These are phyloP conservation scores for Hydropotes inermis DNA, from an alignment of 2,113 vertebrate genomes.

Conservation along the genomic window DNA sequence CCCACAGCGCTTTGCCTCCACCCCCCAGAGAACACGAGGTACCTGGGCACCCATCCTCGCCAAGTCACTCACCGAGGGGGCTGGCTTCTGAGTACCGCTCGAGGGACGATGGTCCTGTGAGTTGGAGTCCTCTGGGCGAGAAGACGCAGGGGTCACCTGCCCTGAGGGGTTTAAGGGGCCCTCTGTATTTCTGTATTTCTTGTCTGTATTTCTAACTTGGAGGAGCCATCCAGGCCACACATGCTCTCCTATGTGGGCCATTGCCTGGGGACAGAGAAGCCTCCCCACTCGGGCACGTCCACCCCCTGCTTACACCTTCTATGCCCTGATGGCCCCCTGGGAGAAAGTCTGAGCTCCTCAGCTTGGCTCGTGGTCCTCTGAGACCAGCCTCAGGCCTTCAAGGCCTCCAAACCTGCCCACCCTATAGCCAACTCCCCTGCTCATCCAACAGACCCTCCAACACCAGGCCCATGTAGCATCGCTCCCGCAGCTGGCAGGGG, in stretches of 20 bases:
- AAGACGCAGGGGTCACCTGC: constrained; percentile 25
- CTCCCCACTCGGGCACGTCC: neutral
- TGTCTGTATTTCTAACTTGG: neutral
- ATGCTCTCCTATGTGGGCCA: neutral
- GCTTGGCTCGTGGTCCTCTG: neutral
- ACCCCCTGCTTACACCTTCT: neutral
- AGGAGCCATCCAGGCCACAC: neutral
- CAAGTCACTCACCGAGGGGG: constrained; percentile 79
- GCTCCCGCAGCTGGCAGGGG: neutral
- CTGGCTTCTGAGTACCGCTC: constrained; percentile 76
- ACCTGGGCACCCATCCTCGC: neutral
- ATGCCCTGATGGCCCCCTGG: neutral
- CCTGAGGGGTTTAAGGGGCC: neutral
- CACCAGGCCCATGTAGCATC: neutral
- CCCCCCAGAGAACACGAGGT: neutral
- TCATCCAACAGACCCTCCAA: neutral
- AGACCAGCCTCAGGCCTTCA: neutral
- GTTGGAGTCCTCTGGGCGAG: constrained; percentile 77
- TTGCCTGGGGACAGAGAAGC: neutral
- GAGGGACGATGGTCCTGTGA: constrained; percentile 80
- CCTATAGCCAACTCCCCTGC: neutral
- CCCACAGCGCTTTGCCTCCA: neutral
- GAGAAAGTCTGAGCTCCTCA: neutral
- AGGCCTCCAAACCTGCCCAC: rapidly evolving
- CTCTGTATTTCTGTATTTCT: neutral